A percentile compares a stretch with the other conserved stretches of the same genome.
phyloP scores from a whole-genome alignment of 2,113 vertebrate genomes.

The Abramis brama region DNA sequence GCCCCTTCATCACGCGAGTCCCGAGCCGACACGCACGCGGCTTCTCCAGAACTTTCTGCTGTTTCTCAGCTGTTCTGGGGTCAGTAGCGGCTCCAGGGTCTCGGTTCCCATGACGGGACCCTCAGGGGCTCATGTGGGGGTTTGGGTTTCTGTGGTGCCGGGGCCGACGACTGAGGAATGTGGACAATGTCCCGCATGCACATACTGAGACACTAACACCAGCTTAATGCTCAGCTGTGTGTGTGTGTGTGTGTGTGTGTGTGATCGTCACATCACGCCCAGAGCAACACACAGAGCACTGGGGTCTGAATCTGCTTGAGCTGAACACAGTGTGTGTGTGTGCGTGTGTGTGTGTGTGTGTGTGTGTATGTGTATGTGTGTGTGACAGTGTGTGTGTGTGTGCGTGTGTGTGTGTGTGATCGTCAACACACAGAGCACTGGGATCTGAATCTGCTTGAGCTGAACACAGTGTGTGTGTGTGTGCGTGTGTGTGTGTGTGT shows the following conservation, averaged over 20 bases:
- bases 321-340: too few species aligned
- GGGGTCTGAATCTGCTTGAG: too few species aligned
- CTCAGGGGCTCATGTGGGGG: slow-evolving; percentile 26
- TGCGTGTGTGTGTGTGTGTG: too few species aligned
- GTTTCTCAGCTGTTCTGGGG: neutral
- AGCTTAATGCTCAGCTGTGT: slow-evolving; percentile 34
- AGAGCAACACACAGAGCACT: too few species aligned
- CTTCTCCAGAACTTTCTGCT: neutral
- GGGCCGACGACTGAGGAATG: slow-evolving; percentile 75
- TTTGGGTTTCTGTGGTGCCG: slow-evolving; percentile 75
- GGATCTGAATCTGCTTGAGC: too few species aligned
- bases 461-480: neutral
- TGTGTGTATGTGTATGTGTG: too few species aligned
- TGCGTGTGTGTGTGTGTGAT: too few species aligned
- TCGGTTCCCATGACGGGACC: neutral
- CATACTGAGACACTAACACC: slow-evolving; percentile 54
- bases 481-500: neutral
- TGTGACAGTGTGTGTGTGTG: too few species aligned
- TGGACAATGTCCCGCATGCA: slow-evolving; percentile 73
- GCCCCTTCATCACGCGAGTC: slow-evolving; percentile 64
- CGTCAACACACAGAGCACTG: too few species aligned
- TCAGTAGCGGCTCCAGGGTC: neutral
- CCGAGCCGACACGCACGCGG: slow-evolving; percentile 46
- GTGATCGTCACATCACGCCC: too few species aligned
- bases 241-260: neutral